Percentiles rank a stretch among this genome's conserved stretches.
Evolutionary conservation across 2,888 invertebrate genomes (phyloP).

Genomic region (Synergus umbraculus): DNA sequence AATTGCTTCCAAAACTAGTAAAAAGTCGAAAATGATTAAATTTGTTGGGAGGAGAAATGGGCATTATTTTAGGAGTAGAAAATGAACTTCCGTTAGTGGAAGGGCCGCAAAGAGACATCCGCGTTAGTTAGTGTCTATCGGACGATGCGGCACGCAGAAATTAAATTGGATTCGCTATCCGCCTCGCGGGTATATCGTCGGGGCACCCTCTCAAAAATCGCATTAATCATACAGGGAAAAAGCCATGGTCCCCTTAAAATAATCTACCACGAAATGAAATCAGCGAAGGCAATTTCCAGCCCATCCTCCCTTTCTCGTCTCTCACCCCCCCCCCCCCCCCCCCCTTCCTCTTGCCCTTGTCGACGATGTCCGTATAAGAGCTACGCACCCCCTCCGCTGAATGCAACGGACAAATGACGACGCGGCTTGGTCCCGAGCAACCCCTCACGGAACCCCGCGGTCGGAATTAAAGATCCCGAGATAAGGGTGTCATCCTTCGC

Average conservation of each 20-base stretch:
- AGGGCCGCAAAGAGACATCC: neutral
- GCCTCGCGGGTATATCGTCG: slow-evolving; percentile 41
- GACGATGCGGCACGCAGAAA: slow-evolving; percentile 41
- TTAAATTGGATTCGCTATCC: slow-evolving; percentile 40
- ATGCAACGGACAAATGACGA: slow-evolving; percentile 76
- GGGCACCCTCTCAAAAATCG: slow-evolving; percentile 65
- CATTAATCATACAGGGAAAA: slow-evolving; percentile 73
- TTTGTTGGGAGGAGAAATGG: neutral
- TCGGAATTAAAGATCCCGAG: slow-evolving; percentile 76
- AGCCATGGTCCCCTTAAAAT: slow-evolving; percentile 72
- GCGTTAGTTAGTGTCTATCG: slow-evolving; percentile 39
- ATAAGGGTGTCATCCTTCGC: slow-evolving; percentile 75
- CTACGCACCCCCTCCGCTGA: slow-evolving; percentile 51
- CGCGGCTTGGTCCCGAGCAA: slow-evolving; percentile 65
- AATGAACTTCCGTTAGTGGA: neutral
- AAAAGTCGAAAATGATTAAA: neutral
- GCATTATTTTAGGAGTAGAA: neutral
- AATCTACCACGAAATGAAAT: slow-evolving; percentile 77
- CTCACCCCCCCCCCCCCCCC: neutral
- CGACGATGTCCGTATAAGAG: slow-evolving; percentile 46
- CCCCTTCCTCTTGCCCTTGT: neutral
- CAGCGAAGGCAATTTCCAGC: slow-evolving; percentile 76
- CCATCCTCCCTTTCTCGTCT: slow-evolving; percentile 58
- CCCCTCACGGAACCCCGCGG: slow-evolving; percentile 57
- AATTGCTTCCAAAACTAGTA: neutral